phyloP scores from a whole-genome alignment of 2,113 vertebrate genomes.

The Lagopus muta region DNA sequence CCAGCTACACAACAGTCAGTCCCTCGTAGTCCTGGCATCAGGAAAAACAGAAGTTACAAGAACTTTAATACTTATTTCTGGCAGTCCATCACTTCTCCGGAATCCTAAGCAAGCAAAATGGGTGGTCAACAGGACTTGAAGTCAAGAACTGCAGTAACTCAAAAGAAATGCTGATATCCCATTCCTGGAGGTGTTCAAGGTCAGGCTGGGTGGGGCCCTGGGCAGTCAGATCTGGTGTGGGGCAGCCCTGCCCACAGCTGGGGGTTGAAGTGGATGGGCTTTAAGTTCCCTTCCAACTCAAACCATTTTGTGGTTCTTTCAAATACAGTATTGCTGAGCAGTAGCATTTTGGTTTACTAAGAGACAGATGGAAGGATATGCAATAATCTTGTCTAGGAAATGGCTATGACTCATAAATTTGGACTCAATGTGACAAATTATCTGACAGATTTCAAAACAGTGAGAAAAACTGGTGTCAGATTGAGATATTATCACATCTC shows the following conservation, averaged over 20 bases:
- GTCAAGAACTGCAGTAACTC: slow-evolving; percentile 5
- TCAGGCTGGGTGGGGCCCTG: not conserved
- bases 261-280: not conserved
- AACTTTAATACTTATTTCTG: not conserved
- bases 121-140: slow-evolving; percentile 8
- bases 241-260: too few relatives aligned
- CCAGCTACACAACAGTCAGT: not conserved
- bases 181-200: not conserved
- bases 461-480: slow-evolving; percentile 61
- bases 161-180: slow-evolving; percentile 2
- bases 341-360: not conserved
- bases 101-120: not conserved
- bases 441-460: slow-evolving; percentile 70
- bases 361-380: slow-evolving; percentile 62
- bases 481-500: slow-evolving; percentile 52
- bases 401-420: slow-evolving; percentile 63
- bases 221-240: not conserved
- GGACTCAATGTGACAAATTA: slow-evolving; percentile 63
- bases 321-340: slow-evolving; percentile 7
- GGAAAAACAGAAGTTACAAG: not conserved
- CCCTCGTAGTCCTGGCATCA: not conserved
- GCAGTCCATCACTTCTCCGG: not conserved
- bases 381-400: slow-evolving; percentile 67
- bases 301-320: not conserved
- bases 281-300: not conserved